phyloP scores from a whole-genome alignment of 2,113 vertebrate species.

The Oryzias woworae region DNA sequence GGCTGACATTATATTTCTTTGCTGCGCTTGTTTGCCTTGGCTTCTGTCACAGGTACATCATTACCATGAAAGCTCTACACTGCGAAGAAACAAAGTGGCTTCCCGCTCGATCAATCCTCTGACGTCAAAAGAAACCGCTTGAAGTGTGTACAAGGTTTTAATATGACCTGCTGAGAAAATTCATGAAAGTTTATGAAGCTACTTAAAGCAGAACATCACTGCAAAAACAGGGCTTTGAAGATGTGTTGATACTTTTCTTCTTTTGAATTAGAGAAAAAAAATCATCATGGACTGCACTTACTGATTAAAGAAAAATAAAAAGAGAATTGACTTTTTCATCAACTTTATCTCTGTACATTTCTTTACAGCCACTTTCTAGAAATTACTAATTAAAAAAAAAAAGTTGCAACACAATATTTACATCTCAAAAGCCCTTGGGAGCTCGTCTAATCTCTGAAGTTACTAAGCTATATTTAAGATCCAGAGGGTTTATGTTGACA shows the following conservation, averaged over 20 bases:
- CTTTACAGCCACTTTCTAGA: neutral
- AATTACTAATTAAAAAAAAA: neutral
- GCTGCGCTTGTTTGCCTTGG: conserved; percentile 48
- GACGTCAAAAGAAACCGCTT: conserved; percentile 30
- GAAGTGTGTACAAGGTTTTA: conserved; percentile 39
- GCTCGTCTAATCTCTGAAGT: conserved; percentile 1
- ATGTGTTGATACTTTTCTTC: conserved; percentile 1
- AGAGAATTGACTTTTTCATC: neutral
- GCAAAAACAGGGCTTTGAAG: conserved; percentile 8
- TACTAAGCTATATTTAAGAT: conserved; percentile 5
- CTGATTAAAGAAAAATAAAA: neutral
- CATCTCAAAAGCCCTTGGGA: neutral
- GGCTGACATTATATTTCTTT: conserved; percentile 66
- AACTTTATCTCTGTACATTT: neutral
- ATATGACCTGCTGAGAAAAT: conserved; percentile 32
- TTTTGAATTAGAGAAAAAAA: conserved; percentile 10
- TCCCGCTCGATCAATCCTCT: conserved; percentile 60
- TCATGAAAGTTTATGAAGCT: conserved; percentile 11
- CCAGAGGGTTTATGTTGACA: conserved; percentile 13
- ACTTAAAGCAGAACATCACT: conserved; percentile 8
- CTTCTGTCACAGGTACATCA: conserved; percentile 76
- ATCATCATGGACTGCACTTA: neutral
- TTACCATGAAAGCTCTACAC: conserved; percentile 74
- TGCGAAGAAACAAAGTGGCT: conserved; percentile 64
- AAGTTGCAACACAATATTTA: neutral